phyloP scores from a whole-genome alignment of 2,888 invertebrate species.

The Nomada ruficornis region DNA sequence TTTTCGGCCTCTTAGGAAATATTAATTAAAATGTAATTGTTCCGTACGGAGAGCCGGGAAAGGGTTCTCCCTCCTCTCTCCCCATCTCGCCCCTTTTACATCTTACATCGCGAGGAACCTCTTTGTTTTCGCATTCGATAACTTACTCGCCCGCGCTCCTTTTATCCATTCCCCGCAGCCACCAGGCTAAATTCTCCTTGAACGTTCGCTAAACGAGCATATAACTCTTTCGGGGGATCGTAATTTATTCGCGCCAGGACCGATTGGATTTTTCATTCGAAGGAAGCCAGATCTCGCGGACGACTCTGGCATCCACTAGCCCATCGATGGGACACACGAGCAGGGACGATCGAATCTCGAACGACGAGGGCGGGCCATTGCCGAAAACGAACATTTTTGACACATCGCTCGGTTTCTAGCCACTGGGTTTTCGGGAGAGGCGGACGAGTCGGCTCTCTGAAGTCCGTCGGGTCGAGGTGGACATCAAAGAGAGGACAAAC shows the following conservation, averaged over 20 bases:
- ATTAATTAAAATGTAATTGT: slow-evolving; percentile 85
- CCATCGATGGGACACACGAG: too few species aligned
- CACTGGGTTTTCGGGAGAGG: slow-evolving; percentile 43
- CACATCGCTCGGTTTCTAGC: slow-evolving; percentile 59
- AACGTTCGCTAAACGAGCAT: slow-evolving; percentile 45
- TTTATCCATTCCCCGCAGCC: slow-evolving; percentile 43
- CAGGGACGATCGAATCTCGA: neutral
- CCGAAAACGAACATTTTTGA: slow-evolving; percentile 65
- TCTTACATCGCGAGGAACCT: slow-evolving; percentile 73
- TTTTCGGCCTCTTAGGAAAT: slow-evolving; percentile 84
- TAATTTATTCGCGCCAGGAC: slow-evolving; percentile 14
- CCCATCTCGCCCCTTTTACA: slow-evolving; percentile 67
- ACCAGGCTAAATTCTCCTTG: slow-evolving; percentile 40
- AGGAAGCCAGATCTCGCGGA: neutral
- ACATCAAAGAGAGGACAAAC: slow-evolving; percentile 83
- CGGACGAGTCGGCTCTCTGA: slow-evolving; percentile 71
- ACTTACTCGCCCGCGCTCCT: slow-evolving; percentile 62
- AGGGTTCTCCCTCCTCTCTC: slow-evolving; percentile 73
- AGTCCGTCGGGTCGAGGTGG: slow-evolving; percentile 77
- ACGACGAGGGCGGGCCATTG: slow-evolving; percentile 14
- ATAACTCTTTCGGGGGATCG: slow-evolving; percentile 41
- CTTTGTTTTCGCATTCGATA: slow-evolving; percentile 81
- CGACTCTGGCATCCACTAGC: too few species aligned
- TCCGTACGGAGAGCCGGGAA: slow-evolving; percentile 78
- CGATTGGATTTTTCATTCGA: neutral